Percentiles rank a stretch among this genome's conserved stretches.
Evolutionary conservation across 2,888 invertebrate genomes (phyloP).

Genomic region (Bruchidius siliquastri): DNA sequence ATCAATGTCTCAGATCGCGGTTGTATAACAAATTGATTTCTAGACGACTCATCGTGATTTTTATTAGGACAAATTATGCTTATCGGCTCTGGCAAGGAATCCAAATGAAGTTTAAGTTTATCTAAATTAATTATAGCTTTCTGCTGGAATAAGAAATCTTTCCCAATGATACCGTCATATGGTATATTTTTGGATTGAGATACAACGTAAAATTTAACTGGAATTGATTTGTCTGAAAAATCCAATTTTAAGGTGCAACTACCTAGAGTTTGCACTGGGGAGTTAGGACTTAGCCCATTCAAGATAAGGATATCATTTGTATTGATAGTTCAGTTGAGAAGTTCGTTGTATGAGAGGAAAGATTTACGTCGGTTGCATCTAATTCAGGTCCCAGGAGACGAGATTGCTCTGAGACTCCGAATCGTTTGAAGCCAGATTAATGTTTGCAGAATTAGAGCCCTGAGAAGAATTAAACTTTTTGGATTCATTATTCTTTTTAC

Average conservation of each 20-base stretch:
- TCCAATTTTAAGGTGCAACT: neutral
- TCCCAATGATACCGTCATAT: neutral
- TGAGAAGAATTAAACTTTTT: too few species aligned
- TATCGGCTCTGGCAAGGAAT: too few species aligned
- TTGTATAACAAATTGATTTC: too few species aligned
- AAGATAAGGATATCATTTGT: too few species aligned
- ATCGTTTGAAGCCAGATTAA: slow-evolving; percentile 9
- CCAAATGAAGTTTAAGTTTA: too few species aligned
- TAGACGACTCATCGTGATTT: too few species aligned
- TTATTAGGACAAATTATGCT: too few species aligned
- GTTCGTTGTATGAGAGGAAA: too few species aligned
- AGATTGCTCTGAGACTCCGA: slow-evolving; percentile 6
- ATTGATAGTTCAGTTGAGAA: too few species aligned
- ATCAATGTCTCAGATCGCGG: slow-evolving; percentile 4
- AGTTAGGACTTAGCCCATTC: neutral
- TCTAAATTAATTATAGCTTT: too few species aligned
- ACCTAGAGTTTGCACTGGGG: neutral
- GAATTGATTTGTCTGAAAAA: too few species aligned
- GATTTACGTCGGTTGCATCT: too few species aligned
- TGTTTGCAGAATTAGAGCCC: slow-evolving; percentile 2
- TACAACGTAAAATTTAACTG: neutral
- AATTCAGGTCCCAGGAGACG: neutral
- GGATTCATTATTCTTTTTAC: slow-evolving; percentile 17
- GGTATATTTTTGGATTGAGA: neutral
- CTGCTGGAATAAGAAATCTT: neutral